Percentiles rank a stretch among this genome's conserved stretches.
phyloP scores from a whole-genome alignment of 2,113 vertebrate species.

The Ondatra zibethicus region DNA sequence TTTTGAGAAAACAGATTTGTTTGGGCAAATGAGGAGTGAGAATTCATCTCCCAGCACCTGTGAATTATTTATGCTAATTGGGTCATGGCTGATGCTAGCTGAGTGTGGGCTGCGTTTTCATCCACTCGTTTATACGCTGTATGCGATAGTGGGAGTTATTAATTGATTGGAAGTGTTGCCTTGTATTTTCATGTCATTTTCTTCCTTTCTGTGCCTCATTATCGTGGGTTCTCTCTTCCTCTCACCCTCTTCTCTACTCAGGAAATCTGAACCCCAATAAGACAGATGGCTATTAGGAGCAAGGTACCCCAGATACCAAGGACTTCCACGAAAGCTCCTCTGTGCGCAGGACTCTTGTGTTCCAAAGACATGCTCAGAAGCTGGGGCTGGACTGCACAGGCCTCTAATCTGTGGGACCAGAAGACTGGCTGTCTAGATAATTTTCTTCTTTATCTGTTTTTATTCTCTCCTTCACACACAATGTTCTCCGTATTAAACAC shows the following conservation, averaged over 20 bases:
- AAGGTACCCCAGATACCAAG: background rate
- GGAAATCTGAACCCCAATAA: background rate
- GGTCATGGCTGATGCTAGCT: conserved; percentile 25
- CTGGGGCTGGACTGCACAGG: background rate
- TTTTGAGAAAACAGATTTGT: conserved; percentile 68
- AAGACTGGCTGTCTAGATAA: background rate
- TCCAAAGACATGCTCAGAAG: background rate
- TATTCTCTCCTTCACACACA: background rate
- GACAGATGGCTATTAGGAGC: conserved; percentile 37
- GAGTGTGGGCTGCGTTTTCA: conserved; percentile 35
- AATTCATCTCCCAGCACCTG: conserved; percentile 21
- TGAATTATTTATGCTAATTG: conserved; percentile 68
- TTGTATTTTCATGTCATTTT: conserved; percentile 27
- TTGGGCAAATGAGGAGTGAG: conserved; percentile 52
- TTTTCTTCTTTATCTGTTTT: conserved; percentile 20
- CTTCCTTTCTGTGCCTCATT: background rate
- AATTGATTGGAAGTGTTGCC: conserved; percentile 44
- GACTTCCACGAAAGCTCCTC: background rate
- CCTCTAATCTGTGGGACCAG: background rate
- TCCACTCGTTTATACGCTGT: background rate
- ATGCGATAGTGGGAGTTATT: conserved; percentile 56
- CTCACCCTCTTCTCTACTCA: background rate
- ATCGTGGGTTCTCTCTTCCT: background rate
- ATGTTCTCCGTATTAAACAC: conserved; percentile 59
- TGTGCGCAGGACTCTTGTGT: background rate